These are phyloP conservation scores for Pterobdella sp. DNA, from an alignment of 2,888 invertebrate genomes.

Conservation along the genomic window DNA sequence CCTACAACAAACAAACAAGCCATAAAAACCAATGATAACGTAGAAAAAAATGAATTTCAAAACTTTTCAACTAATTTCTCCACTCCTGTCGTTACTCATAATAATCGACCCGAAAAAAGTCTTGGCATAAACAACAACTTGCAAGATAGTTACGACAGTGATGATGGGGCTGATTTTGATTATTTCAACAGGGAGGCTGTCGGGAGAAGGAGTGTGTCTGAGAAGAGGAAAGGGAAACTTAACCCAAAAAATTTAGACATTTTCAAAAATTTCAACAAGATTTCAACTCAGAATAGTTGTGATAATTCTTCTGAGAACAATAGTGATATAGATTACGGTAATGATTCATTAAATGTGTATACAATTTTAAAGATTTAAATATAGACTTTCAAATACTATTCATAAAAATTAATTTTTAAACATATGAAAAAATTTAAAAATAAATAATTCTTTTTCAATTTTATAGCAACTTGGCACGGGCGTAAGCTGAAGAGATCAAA, in stretches of 20 bases:
- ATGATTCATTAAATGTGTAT: too few species aligned
- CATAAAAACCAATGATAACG: too few species aligned
- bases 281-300: not conserved
- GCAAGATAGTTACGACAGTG: not conserved
- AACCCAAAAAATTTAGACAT: constrained; percentile 29
- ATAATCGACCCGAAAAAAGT: too few species aligned
- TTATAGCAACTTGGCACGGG: constrained; percentile 1
- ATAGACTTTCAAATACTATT: too few species aligned
- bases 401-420: too few species aligned
- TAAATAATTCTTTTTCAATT: not conserved
- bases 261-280: constrained; percentile 27
- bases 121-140: not conserved
- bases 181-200: constrained; percentile 27
- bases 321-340: not conserved
- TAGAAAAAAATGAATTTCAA: too few species aligned
- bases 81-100: too few species aligned
- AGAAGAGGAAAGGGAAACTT: constrained; percentile 30
- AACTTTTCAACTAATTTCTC: too few species aligned
- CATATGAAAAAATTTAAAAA: too few species aligned
- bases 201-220: constrained; percentile 32
- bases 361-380: too few species aligned
- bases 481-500: not conserved
- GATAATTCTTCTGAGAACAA: not conserved
- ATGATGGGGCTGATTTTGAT: not conserved
- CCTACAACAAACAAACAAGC: too few species aligned